Conservation (phyloP, 2,888 invertebrate species). For the Laothoe populi region DNA sequence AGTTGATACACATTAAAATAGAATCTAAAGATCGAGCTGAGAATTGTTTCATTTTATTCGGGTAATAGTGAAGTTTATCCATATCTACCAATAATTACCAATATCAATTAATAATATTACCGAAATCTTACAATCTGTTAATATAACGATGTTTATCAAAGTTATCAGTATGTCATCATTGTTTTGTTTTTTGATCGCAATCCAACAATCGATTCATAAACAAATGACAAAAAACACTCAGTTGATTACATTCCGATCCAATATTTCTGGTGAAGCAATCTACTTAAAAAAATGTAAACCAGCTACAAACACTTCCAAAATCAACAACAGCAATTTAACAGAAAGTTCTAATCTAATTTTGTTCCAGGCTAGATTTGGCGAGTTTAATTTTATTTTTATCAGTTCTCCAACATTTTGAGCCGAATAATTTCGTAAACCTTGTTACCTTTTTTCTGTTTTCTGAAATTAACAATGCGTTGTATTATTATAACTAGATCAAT, state of each 20-base stretch:
- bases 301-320: no score
- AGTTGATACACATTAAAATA: no score
- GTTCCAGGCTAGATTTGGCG: conserved; percentile 32
- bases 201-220: conserved; percentile 46
- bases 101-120: no score
- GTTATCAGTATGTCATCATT: conserved; percentile 11
- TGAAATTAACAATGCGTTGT: no score
- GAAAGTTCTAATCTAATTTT: conserved; percentile 37
- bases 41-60: no score
- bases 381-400: conserved; percentile 35
- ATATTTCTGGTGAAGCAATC: conserved; percentile 31
- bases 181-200: conserved; percentile 36
- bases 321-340: conserved; percentile 36
- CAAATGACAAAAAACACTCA: conserved; percentile 53
- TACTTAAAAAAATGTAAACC: conserved; percentile 40
- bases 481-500: no score
- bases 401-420: conserved; percentile 30
- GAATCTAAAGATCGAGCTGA: no score
- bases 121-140: no score
- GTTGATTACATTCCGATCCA: conserved; percentile 46
- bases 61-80: no score
- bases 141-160: background rate
- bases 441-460: conserved; percentile 6
- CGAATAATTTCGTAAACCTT: conserved; percentile 4
- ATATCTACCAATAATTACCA: no score